Conservation (phyloP, 2,113 vertebrate genomes). For the Pongo abelii region DNA sequence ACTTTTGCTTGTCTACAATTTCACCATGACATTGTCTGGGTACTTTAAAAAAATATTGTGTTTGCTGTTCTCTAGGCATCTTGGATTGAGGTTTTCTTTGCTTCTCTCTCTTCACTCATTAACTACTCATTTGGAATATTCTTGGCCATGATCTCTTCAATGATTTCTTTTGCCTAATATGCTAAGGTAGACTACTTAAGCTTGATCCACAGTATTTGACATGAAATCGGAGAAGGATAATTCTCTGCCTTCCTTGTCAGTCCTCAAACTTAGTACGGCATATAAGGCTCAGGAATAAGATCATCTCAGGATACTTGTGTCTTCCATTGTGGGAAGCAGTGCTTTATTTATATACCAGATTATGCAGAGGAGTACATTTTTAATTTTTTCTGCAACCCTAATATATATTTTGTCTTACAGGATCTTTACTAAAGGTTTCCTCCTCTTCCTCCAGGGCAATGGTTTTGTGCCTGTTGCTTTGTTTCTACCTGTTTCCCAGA, state of each 20-base stretch:
- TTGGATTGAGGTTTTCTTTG: not conserved
- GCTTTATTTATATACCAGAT: not conserved
- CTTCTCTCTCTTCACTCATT: not conserved
- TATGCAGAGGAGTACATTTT: not conserved
- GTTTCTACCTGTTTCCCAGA: not conserved
- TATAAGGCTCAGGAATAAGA: not conserved
- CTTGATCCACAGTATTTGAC: not conserved
- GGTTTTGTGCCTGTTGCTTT: not conserved
- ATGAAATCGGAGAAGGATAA: not conserved
- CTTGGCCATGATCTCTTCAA: not conserved
- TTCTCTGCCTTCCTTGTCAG: not conserved
- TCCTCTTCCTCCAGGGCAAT: not conserved
- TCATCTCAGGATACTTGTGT: not conserved
- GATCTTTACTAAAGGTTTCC: not conserved
- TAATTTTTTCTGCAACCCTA: accelerated
- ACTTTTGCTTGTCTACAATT: not conserved
- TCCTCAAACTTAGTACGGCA: not conserved
- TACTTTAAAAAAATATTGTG: not conserved
- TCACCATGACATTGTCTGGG: not conserved
- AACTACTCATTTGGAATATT: not conserved
- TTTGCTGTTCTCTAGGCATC: not conserved
- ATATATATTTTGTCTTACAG: not conserved
- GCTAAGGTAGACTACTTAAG: not conserved
- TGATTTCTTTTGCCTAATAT: not conserved
- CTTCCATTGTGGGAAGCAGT: not conserved